Evolutionary conservation across 2,888 invertebrate genomes (phyloP).

Genomic region (Scaptomyza polygonia): DNA sequence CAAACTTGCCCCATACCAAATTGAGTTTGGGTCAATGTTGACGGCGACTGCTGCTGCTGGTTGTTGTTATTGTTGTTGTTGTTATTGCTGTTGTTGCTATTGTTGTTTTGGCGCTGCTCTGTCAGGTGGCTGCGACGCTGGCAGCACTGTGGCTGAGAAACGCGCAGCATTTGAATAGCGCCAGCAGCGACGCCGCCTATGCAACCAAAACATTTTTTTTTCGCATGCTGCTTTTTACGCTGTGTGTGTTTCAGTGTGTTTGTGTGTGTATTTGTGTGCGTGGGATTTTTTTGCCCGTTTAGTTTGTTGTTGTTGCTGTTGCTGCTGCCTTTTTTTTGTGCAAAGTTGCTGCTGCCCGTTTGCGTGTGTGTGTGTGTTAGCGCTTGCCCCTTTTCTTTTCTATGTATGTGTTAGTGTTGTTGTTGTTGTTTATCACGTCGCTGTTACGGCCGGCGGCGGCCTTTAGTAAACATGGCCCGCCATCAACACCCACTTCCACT

Average conservation of each 20-base stretch:
- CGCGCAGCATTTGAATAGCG: conserved; percentile 76
- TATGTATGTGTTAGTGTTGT: conserved; percentile 35
- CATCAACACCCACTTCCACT: conserved; percentile 49
- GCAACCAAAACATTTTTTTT: conserved; percentile 74
- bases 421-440: conserved; percentile 48
- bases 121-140: conserved; percentile 72
- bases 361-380: conserved; percentile 43
- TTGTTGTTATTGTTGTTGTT: conserved; percentile 17
- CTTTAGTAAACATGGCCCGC: conserved; percentile 73
- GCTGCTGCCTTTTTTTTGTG: conserved; percentile 53
- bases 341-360: conserved; percentile 44
- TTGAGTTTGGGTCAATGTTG: conserved; percentile 78
- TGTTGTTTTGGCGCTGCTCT: conserved; percentile 70
- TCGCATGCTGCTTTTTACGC: conserved; percentile 19
- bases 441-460: conserved; percentile 76
- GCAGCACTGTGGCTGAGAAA: conserved; percentile 53
- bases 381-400: conserved; percentile 49
- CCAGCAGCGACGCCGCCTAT: conserved; percentile 76
- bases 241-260: conserved; percentile 6
- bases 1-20: conserved; percentile 51
- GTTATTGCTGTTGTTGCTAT: conserved; percentile 39
- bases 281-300: conserved; percentile 67
- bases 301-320: conserved; percentile 60
- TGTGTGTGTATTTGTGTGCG: conserved; percentile 40
- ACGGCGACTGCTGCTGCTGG: conserved; percentile 44